Conservation (phyloP, 2,888 invertebrate species). For the Camponotus fellah region DNA sequence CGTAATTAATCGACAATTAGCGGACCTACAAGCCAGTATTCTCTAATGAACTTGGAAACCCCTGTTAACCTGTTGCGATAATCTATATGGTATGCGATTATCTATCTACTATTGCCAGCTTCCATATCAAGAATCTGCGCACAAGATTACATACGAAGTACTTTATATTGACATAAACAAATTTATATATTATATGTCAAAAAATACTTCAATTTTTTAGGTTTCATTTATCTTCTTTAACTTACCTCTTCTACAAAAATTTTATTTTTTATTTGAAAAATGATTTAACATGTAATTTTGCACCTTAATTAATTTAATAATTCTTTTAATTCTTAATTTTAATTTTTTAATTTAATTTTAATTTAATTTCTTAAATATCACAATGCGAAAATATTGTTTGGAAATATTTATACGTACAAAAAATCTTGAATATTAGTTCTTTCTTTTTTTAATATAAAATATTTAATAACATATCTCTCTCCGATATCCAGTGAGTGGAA, state of each 20-base stretch:
- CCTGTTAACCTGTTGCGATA: conserved; percentile 64
- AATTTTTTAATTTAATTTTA: background rate
- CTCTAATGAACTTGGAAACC: conserved; percentile 59
- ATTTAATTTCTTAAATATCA: conserved; percentile 11
- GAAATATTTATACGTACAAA: background rate
- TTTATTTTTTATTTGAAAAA: background rate
- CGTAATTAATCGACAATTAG: conserved; percentile 74
- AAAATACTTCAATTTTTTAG: background rate
- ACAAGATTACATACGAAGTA: background rate
- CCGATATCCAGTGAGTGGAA: background rate
- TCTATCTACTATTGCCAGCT: background rate
- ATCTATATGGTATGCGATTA: background rate
- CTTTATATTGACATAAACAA: background rate
- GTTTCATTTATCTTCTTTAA: background rate
- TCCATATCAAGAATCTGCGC: background rate
- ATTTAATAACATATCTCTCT: background rate
- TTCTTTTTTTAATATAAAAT: background rate
- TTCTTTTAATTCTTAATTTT: background rate
- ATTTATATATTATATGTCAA: background rate
- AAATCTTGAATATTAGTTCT: background rate
- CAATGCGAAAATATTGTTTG: background rate
- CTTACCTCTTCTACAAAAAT: background rate
- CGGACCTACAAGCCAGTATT: conserved; percentile 33
- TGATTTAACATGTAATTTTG: background rate
- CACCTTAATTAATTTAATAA: background rate